Conservation (phyloP, 2,888 invertebrate genomes). For the Idaea aversata region DNA sequence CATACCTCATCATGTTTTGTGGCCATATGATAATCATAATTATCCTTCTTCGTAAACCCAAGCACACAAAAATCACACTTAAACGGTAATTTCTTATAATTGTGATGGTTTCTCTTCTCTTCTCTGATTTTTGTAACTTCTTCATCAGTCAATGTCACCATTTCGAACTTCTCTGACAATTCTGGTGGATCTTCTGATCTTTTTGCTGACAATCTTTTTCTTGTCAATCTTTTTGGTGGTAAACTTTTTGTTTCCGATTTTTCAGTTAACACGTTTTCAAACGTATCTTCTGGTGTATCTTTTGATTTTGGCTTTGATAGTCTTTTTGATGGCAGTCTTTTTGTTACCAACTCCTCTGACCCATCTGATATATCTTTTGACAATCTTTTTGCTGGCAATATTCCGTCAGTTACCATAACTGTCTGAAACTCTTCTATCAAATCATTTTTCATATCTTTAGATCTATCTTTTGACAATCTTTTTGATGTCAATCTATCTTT, state of each 20-base stretch:
- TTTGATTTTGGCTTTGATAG: not conserved
- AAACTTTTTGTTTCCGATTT: not conserved
- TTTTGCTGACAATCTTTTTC: not conserved
- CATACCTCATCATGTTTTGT: slow-evolving; percentile 51
- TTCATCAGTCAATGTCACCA: slow-evolving; percentile 43
- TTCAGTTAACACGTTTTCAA: not conserved
- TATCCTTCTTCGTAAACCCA: slow-evolving; percentile 49
- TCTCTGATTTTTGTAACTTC: slow-evolving; percentile 50
- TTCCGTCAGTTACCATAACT: not conserved
- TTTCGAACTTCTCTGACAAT: slow-evolving; percentile 40
- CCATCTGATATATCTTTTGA: not conserved
- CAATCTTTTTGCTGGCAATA: not conserved
- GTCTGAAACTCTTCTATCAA: not conserved
- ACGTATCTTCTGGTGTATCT: not conserved
- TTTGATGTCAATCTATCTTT: not conserved
- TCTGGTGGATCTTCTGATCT: slow-evolving; percentile 12
- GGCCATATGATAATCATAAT: slow-evolving; percentile 38
- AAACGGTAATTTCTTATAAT: slow-evolving; percentile 56
- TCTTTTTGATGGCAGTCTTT: not conserved
- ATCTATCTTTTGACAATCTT: not conserved
- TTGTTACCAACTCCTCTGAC: not conserved
- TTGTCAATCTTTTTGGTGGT: not conserved
- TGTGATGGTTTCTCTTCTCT: slow-evolving; percentile 51
- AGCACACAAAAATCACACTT: slow-evolving; percentile 61
- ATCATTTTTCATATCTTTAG: not conserved